phyloP scores from a whole-genome alignment of 2,797 vertebrate species.

The Psittacula derbiana region DNA sequence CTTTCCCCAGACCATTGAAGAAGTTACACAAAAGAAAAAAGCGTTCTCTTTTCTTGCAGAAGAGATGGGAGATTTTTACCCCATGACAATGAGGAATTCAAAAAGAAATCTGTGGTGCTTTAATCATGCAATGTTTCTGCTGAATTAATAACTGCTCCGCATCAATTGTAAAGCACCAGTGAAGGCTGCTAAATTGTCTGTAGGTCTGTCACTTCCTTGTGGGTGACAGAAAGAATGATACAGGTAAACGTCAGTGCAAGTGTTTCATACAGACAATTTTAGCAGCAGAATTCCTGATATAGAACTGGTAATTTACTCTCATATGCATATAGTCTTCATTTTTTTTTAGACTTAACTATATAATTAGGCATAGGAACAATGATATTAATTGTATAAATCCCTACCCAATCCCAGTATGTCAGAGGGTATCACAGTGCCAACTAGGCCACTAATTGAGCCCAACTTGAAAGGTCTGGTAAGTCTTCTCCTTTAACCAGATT shows the following conservation, averaged over 20 bases:
- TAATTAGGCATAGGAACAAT: not conserved
- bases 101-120: not conserved
- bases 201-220: not conserved
- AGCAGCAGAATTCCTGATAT: not conserved
- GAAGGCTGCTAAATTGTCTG: not conserved
- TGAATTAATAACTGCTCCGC: not conserved
- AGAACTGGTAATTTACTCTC: not conserved
- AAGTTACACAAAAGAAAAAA: not conserved
- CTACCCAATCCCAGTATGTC: not conserved
- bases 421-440: not conserved
- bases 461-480: not conserved
- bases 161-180: not conserved
- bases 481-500: not conserved
- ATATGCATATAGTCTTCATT: not conserved
- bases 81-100: not conserved
- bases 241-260: not conserved
- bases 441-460: not conserved
- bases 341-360: not conserved
- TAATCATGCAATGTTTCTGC: not conserved
- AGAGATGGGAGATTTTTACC: not conserved
- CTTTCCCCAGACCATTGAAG: not conserved
- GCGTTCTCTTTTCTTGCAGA: not conserved
- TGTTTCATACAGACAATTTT: not conserved
- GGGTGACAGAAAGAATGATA: not conserved
- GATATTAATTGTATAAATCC: not conserved